Evolutionary conservation across 2,888 invertebrate genomes (phyloP).

Genomic region (Campoplex nolae): DNA sequence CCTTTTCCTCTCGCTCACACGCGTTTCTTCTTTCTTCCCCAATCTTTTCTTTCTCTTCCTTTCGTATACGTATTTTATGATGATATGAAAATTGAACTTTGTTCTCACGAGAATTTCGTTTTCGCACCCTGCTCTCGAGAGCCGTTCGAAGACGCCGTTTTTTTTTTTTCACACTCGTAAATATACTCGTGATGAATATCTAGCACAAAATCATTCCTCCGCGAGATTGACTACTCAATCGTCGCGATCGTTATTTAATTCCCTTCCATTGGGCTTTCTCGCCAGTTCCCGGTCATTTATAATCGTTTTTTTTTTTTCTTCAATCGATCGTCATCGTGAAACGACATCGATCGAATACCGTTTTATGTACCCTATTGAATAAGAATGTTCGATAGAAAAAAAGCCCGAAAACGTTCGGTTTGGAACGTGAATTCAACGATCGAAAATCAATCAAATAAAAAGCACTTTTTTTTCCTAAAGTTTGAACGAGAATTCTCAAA

Average conservation of each 20-base stretch:
- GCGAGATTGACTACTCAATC: slow-evolving; percentile 48
- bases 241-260: slow-evolving; percentile 49
- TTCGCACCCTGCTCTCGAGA: too few species aligned
- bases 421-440: background rate
- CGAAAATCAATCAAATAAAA: background rate
- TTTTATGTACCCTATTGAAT: background rate
- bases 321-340: background rate
- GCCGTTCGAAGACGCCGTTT: too few species aligned
- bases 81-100: too few species aligned
- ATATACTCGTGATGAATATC: slow-evolving; percentile 20
- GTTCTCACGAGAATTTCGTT: too few species aligned
- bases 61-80: background rate
- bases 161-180: background rate
- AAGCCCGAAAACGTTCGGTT: background rate
- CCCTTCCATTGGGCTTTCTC: background rate
- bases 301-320: background rate
- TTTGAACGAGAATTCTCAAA: too few species aligned
- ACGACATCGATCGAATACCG: background rate
- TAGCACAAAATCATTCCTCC: slow-evolving; percentile 53
- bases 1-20: background rate
- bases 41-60: slow-evolving; percentile 20
- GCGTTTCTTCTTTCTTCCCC: background rate
- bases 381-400: background rate
- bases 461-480: too few species aligned
- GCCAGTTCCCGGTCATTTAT: too few species aligned